Evolutionary conservation across 2,888 invertebrate species (phyloP).

Genomic region (Eupithecia tripunctaria): DNA sequence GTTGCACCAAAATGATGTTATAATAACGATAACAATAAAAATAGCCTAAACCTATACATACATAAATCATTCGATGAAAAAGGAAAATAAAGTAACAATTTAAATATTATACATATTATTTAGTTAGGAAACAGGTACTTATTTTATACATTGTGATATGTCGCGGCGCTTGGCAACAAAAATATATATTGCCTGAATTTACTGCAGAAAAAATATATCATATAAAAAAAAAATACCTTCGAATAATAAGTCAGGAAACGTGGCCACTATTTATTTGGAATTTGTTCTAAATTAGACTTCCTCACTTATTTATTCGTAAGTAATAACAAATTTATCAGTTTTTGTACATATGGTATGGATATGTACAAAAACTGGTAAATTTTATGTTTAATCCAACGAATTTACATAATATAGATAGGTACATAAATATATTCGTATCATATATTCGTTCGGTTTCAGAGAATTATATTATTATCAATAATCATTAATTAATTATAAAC

Average conservation of each 20-base stretch:
- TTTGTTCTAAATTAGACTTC: too few species aligned
- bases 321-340: too few species aligned
- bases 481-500: too few species aligned
- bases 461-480: too few species aligned
- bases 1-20: background rate
- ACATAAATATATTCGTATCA: background rate
- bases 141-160: conserved; percentile 44
- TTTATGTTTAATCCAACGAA: background rate
- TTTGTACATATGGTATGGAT: too few species aligned
- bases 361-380: background rate
- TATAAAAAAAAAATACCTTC: background rate
- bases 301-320: too few species aligned
- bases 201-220: background rate
- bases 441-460: background rate
- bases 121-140: conserved; percentile 35
- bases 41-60: too few species aligned
- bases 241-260: too few species aligned
- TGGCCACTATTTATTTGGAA: too few species aligned
- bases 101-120: background rate
- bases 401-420: background rate
- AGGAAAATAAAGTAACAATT: conserved; percentile 17
- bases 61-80: conserved; percentile 8
- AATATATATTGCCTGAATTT: conserved; percentile 12
- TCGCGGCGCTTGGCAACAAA: conserved; percentile 24
- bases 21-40: background rate